A percentile compares a stretch with the other conserved stretches of the same genome.
Evolutionary conservation across 2,888 invertebrate species (phyloP).

Genomic region (Sepiola atlantica): DNA sequence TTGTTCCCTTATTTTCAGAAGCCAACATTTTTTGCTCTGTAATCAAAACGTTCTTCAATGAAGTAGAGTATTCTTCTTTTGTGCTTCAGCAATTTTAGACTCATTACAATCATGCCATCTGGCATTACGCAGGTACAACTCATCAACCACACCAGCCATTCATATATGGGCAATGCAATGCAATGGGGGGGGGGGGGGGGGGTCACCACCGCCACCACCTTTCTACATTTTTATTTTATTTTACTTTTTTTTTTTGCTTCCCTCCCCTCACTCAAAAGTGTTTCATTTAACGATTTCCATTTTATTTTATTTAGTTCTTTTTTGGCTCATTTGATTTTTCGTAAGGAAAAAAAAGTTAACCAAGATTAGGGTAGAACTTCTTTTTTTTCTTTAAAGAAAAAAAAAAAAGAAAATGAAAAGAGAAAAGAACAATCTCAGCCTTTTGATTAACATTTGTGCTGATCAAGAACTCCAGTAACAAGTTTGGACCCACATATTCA

Average conservation of each 20-base stretch:
- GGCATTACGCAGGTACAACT: background rate
- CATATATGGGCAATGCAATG: conserved; percentile 48
- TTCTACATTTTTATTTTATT: too few relatives aligned
- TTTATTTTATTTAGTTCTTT: too few relatives aligned
- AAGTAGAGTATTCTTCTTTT: background rate
- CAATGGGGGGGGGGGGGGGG: too few relatives aligned
- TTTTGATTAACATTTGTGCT: background rate
- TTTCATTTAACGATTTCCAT: too few relatives aligned
- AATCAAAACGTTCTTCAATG: background rate
- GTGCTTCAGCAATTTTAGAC: background rate
- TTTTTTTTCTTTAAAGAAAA: too few relatives aligned
- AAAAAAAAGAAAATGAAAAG: too few relatives aligned
- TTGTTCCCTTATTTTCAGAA: background rate
- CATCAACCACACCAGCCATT: conserved; percentile 48
- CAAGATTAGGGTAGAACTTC: too few relatives aligned
- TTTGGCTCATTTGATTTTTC: background rate
- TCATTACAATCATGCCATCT: conserved; percentile 6
- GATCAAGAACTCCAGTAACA: background rate
- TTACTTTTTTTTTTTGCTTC: too few relatives aligned
- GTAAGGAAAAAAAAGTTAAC: background rate
- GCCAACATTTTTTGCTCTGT: background rate
- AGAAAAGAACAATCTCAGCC: background rate
- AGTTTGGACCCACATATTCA: background rate
- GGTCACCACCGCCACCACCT: too few relatives aligned
- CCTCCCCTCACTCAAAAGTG: too few relatives aligned